Base-by-base conservation (phyloP, 2,113 vertebrate species). In the Pseudorasbora parva region DNA sequence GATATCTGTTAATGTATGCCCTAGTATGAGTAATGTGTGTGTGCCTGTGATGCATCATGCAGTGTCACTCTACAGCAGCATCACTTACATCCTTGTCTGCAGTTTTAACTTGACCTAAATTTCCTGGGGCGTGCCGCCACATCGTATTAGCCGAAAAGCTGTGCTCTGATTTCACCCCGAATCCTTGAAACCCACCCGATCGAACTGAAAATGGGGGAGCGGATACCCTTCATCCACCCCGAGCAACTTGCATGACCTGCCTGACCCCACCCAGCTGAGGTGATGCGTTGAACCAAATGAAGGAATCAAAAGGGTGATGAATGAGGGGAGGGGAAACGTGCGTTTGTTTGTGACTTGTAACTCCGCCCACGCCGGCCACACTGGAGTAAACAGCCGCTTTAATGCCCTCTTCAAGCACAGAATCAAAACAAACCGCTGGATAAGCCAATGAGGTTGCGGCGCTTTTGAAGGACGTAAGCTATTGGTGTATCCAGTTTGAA, bases 21-120 rank as follows among this genome's bases (percentile, higher is more conserved):
- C 62, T 86, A 64, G 45, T 23, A 25, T 57, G 57, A 43, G 69
- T 14, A 73, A 37, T 66, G 86, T 10, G 23, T 86, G 86, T 7
- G 60, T 77, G 59, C 54, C 15, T 66, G 68, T 23, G 41, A 43
- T 51, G 69, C 41, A 27, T 72, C 45, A 41, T 72, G 49, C 43
- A 69, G 49, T 60, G 85, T 84, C 78, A 82, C 82, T 78, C 79
- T 88, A 57, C 82, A 60, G 78, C 51, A 89, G 89, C 89, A 91
- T 80, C 59, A 78, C 76, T 73, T n/a, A 68, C 57, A 78, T 88
- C 89, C 91, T 88, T 90, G 88, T 90, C 75, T 83, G 78, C 78
- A 85, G 91, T 91, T 94, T 93, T 92, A 96, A 96, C 93, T 93
- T 97, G 96, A 97, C 96, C 96, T 95, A 96, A 91, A 96, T 97